Percentiles rank a stretch among this genome's conserved stretches.
phyloP scores from a whole-genome alignment of 2,888 invertebrate genomes.

The Epirrhoe tristata region DNA sequence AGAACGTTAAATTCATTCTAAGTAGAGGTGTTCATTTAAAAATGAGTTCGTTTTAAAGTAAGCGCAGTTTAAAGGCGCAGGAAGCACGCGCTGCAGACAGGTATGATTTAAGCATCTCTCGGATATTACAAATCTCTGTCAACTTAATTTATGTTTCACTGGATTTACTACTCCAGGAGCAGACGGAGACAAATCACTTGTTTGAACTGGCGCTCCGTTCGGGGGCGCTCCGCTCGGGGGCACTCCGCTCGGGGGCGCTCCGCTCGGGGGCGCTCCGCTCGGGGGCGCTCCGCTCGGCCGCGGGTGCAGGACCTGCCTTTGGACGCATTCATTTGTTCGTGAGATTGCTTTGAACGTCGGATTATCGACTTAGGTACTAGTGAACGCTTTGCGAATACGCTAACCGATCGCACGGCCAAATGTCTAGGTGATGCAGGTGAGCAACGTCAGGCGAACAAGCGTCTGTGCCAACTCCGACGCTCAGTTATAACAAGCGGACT shows the following conservation, averaged over 20 bases:
- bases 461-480: slow-evolving; percentile 1
- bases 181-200: slow-evolving; percentile 33
- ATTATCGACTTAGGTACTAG: background rate
- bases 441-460: slow-evolving; percentile 1
- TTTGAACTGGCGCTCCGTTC: slow-evolving; percentile 20
- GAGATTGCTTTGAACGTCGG: background rate
- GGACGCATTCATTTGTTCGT: background rate
- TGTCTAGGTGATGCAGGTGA: background rate
- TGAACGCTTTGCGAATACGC: background rate
- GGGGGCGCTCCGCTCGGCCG: background rate
- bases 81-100: slow-evolving; percentile 30
- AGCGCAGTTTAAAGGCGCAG: slow-evolving; percentile 18
- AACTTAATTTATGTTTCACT: slow-evolving; percentile 43
- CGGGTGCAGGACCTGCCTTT: background rate
- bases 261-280: background rate
- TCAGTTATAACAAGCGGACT: background rate
- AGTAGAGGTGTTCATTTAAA: slow-evolving; percentile 10
- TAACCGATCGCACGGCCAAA: background rate
- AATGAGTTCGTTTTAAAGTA: slow-evolving; percentile 12
- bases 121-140: slow-evolving; percentile 45
- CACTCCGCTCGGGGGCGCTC: background rate
- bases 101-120: slow-evolving; percentile 39
- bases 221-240: background rate
- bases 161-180: slow-evolving; percentile 29
- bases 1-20: slow-evolving; percentile 20